Conservation (phyloP, 2,888 invertebrate genomes). For the Scaptomyza cyrtandrae region DNA sequence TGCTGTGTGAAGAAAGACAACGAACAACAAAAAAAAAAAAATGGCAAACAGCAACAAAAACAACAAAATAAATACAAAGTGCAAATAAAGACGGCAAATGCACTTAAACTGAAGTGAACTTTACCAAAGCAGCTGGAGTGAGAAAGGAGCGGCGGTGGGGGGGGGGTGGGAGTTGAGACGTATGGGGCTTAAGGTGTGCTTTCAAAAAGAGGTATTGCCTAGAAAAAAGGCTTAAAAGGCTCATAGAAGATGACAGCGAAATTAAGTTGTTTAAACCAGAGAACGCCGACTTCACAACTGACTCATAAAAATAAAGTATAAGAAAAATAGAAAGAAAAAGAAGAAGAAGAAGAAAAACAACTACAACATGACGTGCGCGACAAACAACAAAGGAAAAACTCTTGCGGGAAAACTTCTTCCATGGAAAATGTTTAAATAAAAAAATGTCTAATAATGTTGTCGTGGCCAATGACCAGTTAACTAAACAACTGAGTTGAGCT, state of each 20-base stretch:
- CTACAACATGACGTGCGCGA: too few species aligned
- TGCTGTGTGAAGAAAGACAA: conserved; percentile 7
- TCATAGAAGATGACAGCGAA: conserved; percentile 51
- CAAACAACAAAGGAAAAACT: conserved; percentile 5
- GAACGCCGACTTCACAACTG: conserved; percentile 16
- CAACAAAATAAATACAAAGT: conserved; percentile 66
- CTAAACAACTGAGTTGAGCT: conserved; percentile 1
- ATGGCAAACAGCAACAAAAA: conserved; percentile 27
- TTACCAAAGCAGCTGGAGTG: conserved; percentile 38
- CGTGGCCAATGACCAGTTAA: conserved; percentile 13
- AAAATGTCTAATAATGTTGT: conserved; percentile 18
- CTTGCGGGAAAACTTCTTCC: not conserved
- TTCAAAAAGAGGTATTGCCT: conserved; percentile 32
- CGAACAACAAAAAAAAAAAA: not conserved
- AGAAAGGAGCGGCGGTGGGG: not conserved
- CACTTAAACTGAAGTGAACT: conserved; percentile 80
- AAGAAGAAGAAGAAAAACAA: conserved; percentile 2
- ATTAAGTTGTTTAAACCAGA: conserved; percentile 57
- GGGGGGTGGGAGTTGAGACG: not conserved
- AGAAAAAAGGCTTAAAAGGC: conserved; percentile 43
- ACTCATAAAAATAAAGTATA: conserved; percentile 34
- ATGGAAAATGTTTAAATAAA: not conserved
- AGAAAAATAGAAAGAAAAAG: not conserved
- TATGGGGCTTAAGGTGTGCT: not conserved
- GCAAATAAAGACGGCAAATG: conserved; percentile 76